Evolutionary conservation across 2,113 vertebrate genomes (phyloP), one percentile per base, ranked within the genome.

Genomic region (Corvus moneduloides): DNA sequence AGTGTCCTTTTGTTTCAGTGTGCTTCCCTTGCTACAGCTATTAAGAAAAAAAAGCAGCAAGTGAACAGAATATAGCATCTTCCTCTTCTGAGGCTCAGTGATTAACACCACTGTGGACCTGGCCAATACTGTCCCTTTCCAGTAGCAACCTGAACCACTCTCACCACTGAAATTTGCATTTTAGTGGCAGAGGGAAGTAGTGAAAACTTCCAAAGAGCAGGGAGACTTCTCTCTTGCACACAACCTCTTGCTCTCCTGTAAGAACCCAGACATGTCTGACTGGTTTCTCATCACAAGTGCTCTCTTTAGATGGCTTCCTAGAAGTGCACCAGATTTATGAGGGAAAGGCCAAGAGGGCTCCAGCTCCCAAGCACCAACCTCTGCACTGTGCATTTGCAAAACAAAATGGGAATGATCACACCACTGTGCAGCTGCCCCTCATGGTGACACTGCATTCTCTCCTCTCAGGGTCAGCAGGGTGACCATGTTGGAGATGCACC

Each of bases 41-140:
- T 55, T 63, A 43, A 78, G 21, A 23, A 43, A 72, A 55, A 52
- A 76, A 79, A 46, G 14, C 58, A 76, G 54, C 7, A 6, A 66
- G 13, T 24, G 5, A 61, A 30, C 33, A 43, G 44, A 49, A 44
- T 54, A 41, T 21, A 37, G 22, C 5, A 56, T 61, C 33, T 71
- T 78, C 55, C 20, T 71, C 35, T 84, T 74, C 28, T 48, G 69
- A 74, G 33, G 30, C 35, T 93, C 22, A 3, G 24, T 30, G 54
- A 22, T 83, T 77, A 69, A n/a, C 12, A 41, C 39, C 0, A 0
- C 0, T 2, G 18, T 41, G 16, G 51, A 41, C 48, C 11, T 83
- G 46, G 22, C 46, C 41, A n/a, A 5, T n/a, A 9, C 23, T 17
- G 18, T 30, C 28, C 22, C 41, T 49, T 83, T 73, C 32, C 24